Evolutionary conservation across 2,888 invertebrate species (phyloP).

Genomic region (Mythimna lalbum): DNA sequence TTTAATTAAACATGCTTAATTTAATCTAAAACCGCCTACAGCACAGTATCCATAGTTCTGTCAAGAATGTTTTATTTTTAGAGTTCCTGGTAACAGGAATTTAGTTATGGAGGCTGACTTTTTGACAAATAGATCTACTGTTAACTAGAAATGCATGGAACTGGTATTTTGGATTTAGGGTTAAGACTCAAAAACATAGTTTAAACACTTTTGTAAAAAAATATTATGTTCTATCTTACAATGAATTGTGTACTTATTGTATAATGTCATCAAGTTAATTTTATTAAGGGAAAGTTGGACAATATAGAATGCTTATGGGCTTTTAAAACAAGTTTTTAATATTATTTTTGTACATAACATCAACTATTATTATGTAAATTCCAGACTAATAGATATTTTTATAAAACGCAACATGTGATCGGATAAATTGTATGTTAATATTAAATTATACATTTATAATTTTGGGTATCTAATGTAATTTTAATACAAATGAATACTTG

Average conservation of each 20-base stretch:
- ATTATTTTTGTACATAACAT: constrained; percentile 43
- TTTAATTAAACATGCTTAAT: neutral
- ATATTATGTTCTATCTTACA: constrained; percentile 7
- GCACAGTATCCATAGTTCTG: neutral
- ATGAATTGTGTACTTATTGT: constrained; percentile 18
- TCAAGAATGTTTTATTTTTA: constrained; percentile 2
- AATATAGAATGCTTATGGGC: neutral
- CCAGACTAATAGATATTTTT: constrained; percentile 40
- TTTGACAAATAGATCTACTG: neutral
- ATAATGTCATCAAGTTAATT: neutral
- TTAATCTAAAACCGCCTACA: neutral
- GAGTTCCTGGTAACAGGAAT: neutral
- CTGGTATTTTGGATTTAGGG: constrained; percentile 10
- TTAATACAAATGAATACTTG: constrained; percentile 17
- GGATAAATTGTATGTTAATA: constrained; percentile 32
- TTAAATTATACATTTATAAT: constrained; percentile 20
- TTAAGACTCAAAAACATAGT: neutral
- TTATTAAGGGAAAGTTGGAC: constrained; percentile 3
- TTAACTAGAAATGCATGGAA: neutral
- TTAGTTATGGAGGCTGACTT: neutral
- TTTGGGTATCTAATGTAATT: constrained; percentile 32
- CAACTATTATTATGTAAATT: constrained; percentile 29
- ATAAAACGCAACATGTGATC: constrained; percentile 45
- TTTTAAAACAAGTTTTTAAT: constrained; percentile 19
- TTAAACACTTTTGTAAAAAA: neutral